phyloP scores from a whole-genome alignment of 1,140 invertebrate species.

The Bombus polaris region DNA sequence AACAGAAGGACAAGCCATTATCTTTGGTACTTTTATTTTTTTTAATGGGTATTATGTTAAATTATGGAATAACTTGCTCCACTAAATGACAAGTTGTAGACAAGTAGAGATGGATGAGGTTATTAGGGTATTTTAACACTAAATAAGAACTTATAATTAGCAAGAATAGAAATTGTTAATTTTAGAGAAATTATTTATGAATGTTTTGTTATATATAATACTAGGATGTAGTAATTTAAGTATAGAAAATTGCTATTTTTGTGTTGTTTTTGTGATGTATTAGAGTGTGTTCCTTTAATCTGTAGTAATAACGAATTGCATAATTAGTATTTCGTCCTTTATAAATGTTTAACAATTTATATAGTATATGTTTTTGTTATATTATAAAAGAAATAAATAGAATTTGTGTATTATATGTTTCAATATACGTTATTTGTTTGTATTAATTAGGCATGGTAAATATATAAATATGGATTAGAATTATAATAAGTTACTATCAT shows the following conservation, averaged over 20 bases:
- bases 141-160: not conserved
- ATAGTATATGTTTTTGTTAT: not conserved
- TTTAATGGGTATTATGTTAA: conserved; percentile 34
- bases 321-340: not conserved
- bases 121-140: not conserved
- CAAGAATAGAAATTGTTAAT: conserved; percentile 6
- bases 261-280: not conserved
- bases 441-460: not conserved
- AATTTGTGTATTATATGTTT: not conserved
- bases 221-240: not conserved
- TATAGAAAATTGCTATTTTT: not conserved
- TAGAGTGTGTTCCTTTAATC: not conserved
- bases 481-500: conserved; percentile 43
- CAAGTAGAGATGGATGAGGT: not conserved
- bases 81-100: not conserved
- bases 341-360: not conserved
- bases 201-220: not conserved
- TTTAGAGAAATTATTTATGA: not conserved
- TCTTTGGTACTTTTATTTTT: conserved; percentile 71
- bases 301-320: conserved; percentile 4
- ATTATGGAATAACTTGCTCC: conserved; percentile 26
- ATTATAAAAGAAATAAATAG: not conserved
- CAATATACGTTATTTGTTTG: not conserved
- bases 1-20: conserved; percentile 67
- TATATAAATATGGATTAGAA: not conserved